phyloP scores from a whole-genome alignment of 2,797 vertebrate genomes.

The Labroides dimidiatus region DNA sequence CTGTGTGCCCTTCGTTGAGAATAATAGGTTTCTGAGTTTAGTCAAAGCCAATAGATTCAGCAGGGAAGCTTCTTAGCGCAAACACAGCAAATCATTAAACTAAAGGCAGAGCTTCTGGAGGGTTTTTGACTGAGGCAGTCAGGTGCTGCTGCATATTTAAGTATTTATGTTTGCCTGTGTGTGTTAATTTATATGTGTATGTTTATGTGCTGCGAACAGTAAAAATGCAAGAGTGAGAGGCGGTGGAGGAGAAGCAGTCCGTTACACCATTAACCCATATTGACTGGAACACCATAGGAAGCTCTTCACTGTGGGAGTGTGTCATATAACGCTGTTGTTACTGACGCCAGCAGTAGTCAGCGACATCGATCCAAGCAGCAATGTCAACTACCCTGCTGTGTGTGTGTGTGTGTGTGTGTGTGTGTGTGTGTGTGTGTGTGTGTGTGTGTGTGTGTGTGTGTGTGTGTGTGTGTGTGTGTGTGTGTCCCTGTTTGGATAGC shows the following conservation, averaged over 20 bases:
- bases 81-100: conserved; percentile 75
- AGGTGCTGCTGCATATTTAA: conserved; percentile 52
- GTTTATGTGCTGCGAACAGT: conserved; percentile 22
- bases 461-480: conserved; percentile 33
- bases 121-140: conserved; percentile 60
- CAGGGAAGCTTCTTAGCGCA: conserved; percentile 64
- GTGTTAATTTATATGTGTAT: background rate
- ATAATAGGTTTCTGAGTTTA: conserved; percentile 65
- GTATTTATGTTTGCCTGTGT: conserved; percentile 20
- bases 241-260: conserved; percentile 56
- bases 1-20: conserved; percentile 67
- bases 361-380: conserved; percentile 72
- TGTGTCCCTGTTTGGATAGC: conserved; percentile 1
- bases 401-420: conserved; percentile 24
- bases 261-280: conserved; percentile 78
- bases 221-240: conserved; percentile 37
- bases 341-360: conserved; percentile 72
- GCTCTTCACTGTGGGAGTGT: conserved; percentile 71
- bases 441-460: conserved; percentile 40
- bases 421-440: conserved; percentile 3
- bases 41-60: conserved; percentile 69
- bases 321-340: conserved; percentile 74
- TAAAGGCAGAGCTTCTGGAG: conserved; percentile 50
- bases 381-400: conserved; percentile 71
- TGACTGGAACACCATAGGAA: conserved; percentile 73